Conservation (phyloP, 2,888 invertebrate species). For the Sinelater perroti region DNA sequence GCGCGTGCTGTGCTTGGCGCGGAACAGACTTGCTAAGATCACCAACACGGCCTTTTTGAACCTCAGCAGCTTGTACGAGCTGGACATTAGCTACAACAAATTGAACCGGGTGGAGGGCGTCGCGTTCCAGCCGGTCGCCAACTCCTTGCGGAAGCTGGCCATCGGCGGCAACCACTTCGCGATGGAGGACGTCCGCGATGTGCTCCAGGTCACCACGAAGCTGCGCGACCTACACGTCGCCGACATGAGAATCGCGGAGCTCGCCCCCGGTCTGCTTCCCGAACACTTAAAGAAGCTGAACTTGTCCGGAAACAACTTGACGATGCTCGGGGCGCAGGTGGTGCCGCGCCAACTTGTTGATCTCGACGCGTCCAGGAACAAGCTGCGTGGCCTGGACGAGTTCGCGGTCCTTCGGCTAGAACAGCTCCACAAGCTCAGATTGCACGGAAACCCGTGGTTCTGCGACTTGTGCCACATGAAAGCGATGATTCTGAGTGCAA, state of each 20-base stretch:
- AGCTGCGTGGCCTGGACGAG: conserved; percentile 70
- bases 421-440: conserved; percentile 64
- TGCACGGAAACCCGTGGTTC: conserved; percentile 73
- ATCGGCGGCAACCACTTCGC: conserved; percentile 75
- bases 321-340: conserved; percentile 65
- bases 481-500: conserved; percentile 66
- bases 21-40: conserved; percentile 78
- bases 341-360: conserved; percentile 68
- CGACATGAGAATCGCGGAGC: conserved; percentile 65
- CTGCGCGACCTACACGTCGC: conserved; percentile 68
- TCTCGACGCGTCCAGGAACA: conserved; percentile 79
- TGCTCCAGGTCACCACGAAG: conserved; percentile 67
- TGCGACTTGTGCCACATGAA: conserved; percentile 73
- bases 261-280: conserved; percentile 68
- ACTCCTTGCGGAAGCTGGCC: conserved; percentile 70
- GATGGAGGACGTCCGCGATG: conserved; percentile 65
- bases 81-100: conserved; percentile 82
- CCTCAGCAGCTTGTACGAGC: conserved; percentile 71
- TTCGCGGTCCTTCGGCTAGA: conserved; percentile 67
- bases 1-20: conserved; percentile 68
- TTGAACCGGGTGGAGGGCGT: conserved; percentile 72
- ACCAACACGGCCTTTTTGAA: conserved; percentile 79
- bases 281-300: conserved; percentile 72
- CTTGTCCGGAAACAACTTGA: conserved; percentile 77
- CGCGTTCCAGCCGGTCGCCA: conserved; percentile 69